Base-by-base conservation (phyloP, 2,888 invertebrate species). In the Hofmannophila pseudospretella region DNA sequence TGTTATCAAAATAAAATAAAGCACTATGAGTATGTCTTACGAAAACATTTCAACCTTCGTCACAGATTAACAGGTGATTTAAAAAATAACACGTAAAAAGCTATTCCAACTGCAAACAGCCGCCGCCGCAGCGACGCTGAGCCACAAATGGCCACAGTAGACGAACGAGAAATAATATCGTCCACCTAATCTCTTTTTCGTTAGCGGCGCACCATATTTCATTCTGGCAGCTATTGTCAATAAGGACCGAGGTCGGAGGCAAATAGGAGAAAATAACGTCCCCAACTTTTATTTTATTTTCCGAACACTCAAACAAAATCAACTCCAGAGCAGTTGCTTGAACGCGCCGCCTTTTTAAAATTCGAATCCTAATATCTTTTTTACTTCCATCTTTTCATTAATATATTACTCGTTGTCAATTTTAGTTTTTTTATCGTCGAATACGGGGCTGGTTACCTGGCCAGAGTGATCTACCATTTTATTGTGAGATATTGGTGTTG, bases 211-310 rank as follows among this genome's bases (percentile, higher is more conserved):
- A 68, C 81, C 80, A 84, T 86, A 85, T 82, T 84, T 86, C 84
- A 85, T 85, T 74, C 79, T 76, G 82, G 79, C 81, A 82, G 81
- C 76, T 74, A 84, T 86, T 86, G 86, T 85, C 84, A 84, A 82
- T 82, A 80, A 67, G 66, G 70, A 58, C 73, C 73, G 82, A 78
- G 84, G 84, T 84, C 84, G 80, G 76, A 75, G 78, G 79, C 84
- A 84, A 84, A 81, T 78, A 80, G 73, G 69, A 82, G 72, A 82
- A 84, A 82, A 80, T 67, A 78, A 71, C 68, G 48, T 53, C 61
- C 47, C 54, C 60, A 7, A 75, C 67, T 79, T 79, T 82, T 80
- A 72, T 84, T 82, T 79, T 78, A 73, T 80, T 82, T 82, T 68
- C 66, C 59, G 66, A 72, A 70, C 71, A 73, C 75, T 76, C 78